Evolutionary conservation across 2,113 vertebrate species (phyloP).

Genomic region (Electrona antarctica): DNA sequence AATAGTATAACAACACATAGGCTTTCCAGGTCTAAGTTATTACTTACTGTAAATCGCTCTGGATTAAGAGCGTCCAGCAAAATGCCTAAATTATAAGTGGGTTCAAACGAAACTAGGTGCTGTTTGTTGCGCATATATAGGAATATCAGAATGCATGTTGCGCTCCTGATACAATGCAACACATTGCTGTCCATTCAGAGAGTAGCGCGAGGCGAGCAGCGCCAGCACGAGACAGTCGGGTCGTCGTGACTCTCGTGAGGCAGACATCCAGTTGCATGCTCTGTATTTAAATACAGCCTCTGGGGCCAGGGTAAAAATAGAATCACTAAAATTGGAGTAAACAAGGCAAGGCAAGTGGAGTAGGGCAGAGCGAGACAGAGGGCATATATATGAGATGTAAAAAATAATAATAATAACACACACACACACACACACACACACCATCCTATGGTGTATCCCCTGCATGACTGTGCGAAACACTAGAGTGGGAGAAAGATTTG

Average conservation of each 20-base stretch:
- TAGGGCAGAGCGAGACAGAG: constrained; percentile 41
- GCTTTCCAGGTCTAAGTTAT: no score
- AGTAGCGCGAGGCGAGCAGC: constrained; percentile 39
- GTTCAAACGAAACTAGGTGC: no score
- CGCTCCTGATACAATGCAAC: background rate
- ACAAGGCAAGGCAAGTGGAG: constrained; percentile 68
- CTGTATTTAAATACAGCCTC: constrained; percentile 75
- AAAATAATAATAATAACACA: constrained; percentile 16
- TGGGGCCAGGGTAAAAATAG: constrained; percentile 77
- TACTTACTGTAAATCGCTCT: no score
- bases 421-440: constrained; percentile 40
- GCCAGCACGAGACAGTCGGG: constrained; percentile 41
- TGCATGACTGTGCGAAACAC: constrained; percentile 16
- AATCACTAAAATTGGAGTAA: constrained; percentile 72
- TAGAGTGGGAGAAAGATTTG: background rate
- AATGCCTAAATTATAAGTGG: no score
- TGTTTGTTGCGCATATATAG: no score
- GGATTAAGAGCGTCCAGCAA: no score
- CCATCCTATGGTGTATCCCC: constrained; percentile 24
- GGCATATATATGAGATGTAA: constrained; percentile 15
- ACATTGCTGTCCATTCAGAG: constrained; percentile 29
- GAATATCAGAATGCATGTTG: no score
- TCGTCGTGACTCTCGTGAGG: constrained; percentile 27
- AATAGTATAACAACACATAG: no score
- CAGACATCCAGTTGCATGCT: constrained; percentile 63